phyloP scores from a whole-genome alignment of 2,113 vertebrate genomes.

The Lates calcarifer region DNA sequence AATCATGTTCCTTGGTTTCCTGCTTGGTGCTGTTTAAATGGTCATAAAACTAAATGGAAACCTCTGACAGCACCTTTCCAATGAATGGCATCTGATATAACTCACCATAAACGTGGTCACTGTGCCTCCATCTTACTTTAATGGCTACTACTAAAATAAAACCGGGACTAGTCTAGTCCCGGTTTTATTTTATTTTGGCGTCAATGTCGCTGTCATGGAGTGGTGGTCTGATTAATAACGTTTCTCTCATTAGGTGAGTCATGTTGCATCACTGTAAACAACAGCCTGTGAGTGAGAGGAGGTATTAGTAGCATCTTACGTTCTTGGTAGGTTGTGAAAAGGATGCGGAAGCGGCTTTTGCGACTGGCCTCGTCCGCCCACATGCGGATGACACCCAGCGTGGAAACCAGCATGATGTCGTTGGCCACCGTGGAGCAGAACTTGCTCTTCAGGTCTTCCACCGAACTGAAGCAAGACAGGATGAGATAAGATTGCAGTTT shows the following conservation, averaged over 20 bases:
- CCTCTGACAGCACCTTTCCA: conserved; percentile 47
- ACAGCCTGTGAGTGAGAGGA: neutral
- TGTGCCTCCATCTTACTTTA: conserved; percentile 45
- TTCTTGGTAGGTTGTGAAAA: conserved; percentile 99
- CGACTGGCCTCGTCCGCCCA: conserved; percentile 98
- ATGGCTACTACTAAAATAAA: conserved; percentile 39
- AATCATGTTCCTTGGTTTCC: conserved; percentile 36
- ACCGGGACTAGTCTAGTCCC: no score
- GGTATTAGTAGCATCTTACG: conserved; percentile 86
- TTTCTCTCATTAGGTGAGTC: neutral
- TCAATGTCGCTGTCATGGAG: neutral
- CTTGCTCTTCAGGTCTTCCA: conserved; percentile 96
- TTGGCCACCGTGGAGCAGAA: conserved; percentile 99
- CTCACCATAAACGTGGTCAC: conserved; percentile 38
- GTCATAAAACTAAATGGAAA: conserved; percentile 64
- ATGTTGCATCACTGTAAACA: conserved; percentile 15
- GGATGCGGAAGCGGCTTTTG: conserved; percentile 95
- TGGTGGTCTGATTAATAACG: conserved; percentile 7
- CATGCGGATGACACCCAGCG: conserved; percentile 96
- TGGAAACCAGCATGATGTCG: conserved; percentile 94
- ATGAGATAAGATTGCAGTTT: conserved; percentile 28
- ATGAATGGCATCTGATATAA: conserved; percentile 12
- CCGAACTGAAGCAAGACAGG: conserved; percentile 81
- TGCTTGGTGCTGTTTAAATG: conserved; percentile 56
- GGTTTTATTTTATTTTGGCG: conserved; percentile 51